Evolutionary conservation across 2,113 vertebrate species (phyloP).

Genomic region (Sciurus niger): DNA sequence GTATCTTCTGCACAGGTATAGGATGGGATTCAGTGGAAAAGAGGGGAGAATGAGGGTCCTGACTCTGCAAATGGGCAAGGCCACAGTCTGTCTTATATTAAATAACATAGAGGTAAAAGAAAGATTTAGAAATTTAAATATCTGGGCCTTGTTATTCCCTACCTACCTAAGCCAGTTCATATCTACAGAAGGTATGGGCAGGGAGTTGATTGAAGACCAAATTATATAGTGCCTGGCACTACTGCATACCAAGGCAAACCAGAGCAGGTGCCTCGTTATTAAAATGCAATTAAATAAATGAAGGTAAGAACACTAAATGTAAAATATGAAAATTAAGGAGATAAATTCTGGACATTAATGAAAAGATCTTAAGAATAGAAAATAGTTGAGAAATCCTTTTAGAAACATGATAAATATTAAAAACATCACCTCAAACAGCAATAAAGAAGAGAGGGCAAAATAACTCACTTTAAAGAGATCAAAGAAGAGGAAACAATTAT

Average conservation of each 20-base stretch:
- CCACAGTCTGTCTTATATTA: not conserved
- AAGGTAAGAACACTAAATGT: not conserved
- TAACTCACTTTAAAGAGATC: constrained; percentile 9
- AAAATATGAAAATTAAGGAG: constrained; percentile 12
- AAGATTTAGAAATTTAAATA: not conserved
- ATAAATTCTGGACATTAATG: not conserved
- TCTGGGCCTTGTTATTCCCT: not conserved
- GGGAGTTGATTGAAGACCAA: not conserved
- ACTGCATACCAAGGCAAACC: not conserved
- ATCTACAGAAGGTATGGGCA: not conserved
- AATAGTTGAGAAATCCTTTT: not conserved
- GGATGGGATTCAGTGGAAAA: not conserved
- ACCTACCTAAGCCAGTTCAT: not conserved
- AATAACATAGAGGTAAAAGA: not conserved
- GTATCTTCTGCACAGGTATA: not conserved
- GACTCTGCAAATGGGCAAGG: not conserved
- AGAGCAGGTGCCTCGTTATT: not conserved
- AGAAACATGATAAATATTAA: not conserved
- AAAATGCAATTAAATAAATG: not conserved
- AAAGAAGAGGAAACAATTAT: not conserved
- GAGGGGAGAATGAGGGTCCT: not conserved
- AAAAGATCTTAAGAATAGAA: not conserved
- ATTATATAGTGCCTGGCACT: fast-evolving
- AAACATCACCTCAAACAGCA: not conserved
- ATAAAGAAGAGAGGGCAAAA: not conserved